Base-by-base conservation (phyloP, 2,888 invertebrate species). In the Callosobruchus maculatus region DNA sequence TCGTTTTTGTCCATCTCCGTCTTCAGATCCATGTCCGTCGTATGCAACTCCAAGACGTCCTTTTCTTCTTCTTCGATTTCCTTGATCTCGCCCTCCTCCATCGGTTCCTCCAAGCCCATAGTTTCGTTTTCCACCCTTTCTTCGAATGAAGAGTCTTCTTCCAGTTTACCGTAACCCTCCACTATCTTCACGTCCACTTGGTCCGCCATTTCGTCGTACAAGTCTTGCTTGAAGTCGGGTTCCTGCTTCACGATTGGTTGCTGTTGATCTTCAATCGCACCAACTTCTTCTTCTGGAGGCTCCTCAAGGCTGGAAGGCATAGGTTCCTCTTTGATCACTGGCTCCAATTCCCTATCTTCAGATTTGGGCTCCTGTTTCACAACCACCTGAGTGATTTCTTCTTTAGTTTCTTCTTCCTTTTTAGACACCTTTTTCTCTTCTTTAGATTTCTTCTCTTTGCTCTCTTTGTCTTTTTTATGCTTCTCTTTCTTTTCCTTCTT, bases 41-140 rank as follows among this genome's bases (percentile, higher is more conserved):
- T 87, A 84, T 91, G 90, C 73, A 91, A 84, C 82, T 91, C 91
- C 70, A 91, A 86, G 68, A 91, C 90, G 71, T 91, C 91, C 84
- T 89, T 89, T 73, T 86, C 83, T 69, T 85, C 84, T n/a, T 85
- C 85, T 74, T 86, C 85, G 68, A 80, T 82, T 31, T 88, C 88
- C 76, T 81, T 80, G 70, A 83, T 80, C 72, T 83, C 84, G 22
- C 78, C 80, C 22, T 80, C 81, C 71, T 78, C 80, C 20, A 71
- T 49, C 49, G 49, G 49, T 72, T 30, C 80, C 79, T 49, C 79
- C 78, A 18, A 75, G 26, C 72, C 77, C 77, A 70, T 78, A 70
- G 72, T 70, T 71, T 74, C 72, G 70, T 74, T 72, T 78, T 81
- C 68, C 21, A 73, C 70, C 21, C 30, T 68, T 71, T 71, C 77